Evolutionary conservation across 2,113 vertebrate species (phyloP).

Genomic region (Brachyistius frenatus): DNA sequence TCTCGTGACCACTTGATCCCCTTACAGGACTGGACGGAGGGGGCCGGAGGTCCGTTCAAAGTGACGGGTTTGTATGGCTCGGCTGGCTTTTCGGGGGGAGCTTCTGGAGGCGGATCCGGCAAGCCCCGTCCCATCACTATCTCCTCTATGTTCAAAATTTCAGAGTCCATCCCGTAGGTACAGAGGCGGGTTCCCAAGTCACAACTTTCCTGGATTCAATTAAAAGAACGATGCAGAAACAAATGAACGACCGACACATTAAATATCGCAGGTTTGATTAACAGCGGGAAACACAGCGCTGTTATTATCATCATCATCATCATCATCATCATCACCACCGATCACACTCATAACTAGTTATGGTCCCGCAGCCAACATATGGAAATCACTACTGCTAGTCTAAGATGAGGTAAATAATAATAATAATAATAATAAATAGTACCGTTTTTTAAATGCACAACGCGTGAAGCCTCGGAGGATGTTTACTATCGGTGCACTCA

Average conservation of each 20-base stretch:
- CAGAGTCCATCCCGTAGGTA: constrained; percentile 79
- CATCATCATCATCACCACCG: too few species aligned
- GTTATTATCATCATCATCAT: too few species aligned
- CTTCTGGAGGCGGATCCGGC: constrained; percentile 67
- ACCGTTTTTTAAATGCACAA: accelerated
- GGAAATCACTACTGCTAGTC: neutral
- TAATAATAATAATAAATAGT: too few species aligned
- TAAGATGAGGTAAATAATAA: neutral
- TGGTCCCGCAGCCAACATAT: too few species aligned
- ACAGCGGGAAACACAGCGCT: constrained; percentile 16
- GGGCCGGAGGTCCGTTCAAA: constrained; percentile 66
- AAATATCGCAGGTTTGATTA: neutral
- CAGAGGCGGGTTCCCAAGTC: neutral
- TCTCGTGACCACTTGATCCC: accelerated
- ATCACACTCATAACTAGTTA: too few species aligned
- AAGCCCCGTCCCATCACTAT: constrained; percentile 82
- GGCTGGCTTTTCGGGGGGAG: constrained; percentile 67
- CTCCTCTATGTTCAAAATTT: constrained; percentile 84
- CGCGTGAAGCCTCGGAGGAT: neutral
- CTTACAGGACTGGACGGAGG: constrained; percentile 81
- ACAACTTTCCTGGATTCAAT: neutral
- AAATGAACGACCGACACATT: neutral
- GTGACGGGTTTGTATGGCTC: constrained; percentile 71
- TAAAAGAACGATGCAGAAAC: too few species aligned
- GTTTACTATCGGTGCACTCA: neutral